Evolutionary conservation across 2,888 invertebrate genomes (phyloP).

Genomic region (Macrosoma leucophasiata): DNA sequence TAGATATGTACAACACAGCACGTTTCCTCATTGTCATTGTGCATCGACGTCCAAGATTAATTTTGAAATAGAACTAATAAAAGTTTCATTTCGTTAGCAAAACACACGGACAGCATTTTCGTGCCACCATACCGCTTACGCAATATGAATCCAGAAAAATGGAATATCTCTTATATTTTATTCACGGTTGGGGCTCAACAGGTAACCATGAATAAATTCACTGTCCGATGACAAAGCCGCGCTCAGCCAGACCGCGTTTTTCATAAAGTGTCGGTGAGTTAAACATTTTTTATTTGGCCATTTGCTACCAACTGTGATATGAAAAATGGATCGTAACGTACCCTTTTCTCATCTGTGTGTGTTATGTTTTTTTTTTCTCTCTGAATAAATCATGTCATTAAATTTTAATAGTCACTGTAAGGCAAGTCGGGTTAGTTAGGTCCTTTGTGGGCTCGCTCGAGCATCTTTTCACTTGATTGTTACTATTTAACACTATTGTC

Average conservation of each 20-base stretch:
- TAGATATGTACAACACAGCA: no score
- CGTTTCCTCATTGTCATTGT: no score
- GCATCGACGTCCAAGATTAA: no score
- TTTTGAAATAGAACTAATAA: no score
- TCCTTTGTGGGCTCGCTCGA: constrained; percentile 63
- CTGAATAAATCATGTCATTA: constrained; percentile 75
- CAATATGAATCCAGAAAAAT: constrained; percentile 69
- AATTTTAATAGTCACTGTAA: constrained; percentile 73
- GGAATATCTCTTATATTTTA: constrained; percentile 70
- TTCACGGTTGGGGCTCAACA: constrained; percentile 68
- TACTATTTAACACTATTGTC: constrained; percentile 69
- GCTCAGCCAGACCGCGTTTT: constrained; percentile 62
- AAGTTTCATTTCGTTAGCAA: no score
- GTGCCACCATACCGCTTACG: constrained; percentile 42
- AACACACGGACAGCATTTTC: constrained; percentile 43
- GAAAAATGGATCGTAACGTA: constrained; percentile 75
- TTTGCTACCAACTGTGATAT: constrained; percentile 76
- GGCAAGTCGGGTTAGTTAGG: constrained; percentile 66
- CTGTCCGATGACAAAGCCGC: constrained; percentile 68
- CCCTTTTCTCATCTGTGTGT: constrained; percentile 62
- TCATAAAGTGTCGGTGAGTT: constrained; percentile 73
- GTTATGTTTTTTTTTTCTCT: no score
- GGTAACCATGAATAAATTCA: constrained; percentile 70
- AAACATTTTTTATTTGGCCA: constrained; percentile 73
- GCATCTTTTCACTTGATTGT: constrained; percentile 68